Conservation (phyloP, 30 jellyfish, hydroid and myxozoan genomes). For the Chrysaora quinquecirrha region DNA sequence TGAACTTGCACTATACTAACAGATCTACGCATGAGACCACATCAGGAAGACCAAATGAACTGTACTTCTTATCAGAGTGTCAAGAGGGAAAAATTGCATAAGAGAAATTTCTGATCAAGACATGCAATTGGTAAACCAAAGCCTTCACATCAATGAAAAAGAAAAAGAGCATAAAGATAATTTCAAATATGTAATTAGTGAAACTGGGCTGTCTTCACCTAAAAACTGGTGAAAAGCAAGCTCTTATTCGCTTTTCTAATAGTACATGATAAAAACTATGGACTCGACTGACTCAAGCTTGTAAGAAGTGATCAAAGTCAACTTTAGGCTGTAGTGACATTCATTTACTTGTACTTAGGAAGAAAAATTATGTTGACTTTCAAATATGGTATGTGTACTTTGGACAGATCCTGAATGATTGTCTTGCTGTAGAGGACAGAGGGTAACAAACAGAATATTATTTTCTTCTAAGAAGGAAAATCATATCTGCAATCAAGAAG, state of each 20-base stretch:
- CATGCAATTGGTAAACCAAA: neutral
- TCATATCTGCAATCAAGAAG: too few relatives aligned
- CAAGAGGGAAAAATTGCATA: conserved; percentile 1
- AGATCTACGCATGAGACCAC: conserved; percentile 3
- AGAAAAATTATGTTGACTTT: neutral
- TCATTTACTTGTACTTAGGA: too few relatives aligned
- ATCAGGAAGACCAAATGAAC: conserved; percentile 37
- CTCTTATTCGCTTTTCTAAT: neutral
- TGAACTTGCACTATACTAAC: conserved; percentile 30
- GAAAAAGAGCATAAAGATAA: conserved; percentile 18
- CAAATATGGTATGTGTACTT: too few relatives aligned
- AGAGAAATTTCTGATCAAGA: neutral
- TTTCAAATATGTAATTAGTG: neutral
- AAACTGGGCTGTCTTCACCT: neutral
- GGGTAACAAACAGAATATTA: too few relatives aligned
- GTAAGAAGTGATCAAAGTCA: too few relatives aligned
- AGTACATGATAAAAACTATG: neutral
- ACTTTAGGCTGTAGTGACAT: too few relatives aligned
- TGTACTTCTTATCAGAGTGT: conserved; percentile 6
- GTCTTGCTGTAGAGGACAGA: too few relatives aligned
- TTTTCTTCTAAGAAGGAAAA: too few relatives aligned
- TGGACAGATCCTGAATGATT: too few relatives aligned
- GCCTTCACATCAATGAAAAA: neutral
- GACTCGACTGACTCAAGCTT: too few relatives aligned
- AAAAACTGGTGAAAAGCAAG: conserved; percentile 20